phyloP scores from a whole-genome alignment of 2,113 vertebrate genomes.

The Sturnus vulgaris region DNA sequence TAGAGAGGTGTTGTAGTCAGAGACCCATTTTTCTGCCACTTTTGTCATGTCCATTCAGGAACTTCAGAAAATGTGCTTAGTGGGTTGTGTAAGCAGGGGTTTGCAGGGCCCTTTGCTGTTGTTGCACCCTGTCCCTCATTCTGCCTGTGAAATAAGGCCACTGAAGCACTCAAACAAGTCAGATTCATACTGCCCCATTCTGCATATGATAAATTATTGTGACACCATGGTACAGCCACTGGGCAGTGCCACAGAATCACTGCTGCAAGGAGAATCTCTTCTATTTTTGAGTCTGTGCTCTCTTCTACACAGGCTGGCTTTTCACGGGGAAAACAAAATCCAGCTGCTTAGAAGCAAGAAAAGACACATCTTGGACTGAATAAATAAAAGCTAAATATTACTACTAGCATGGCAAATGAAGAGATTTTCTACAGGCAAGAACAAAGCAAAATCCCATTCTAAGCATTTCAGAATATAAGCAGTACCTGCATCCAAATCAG shows the following conservation, averaged over 20 bases:
- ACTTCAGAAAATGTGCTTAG: background rate
- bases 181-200: constrained; percentile 36
- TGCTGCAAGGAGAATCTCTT: constrained; percentile 42
- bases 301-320: background rate
- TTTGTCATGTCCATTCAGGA: background rate
- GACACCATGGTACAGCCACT: constrained; percentile 48
- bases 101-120: background rate
- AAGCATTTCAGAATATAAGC: background rate
- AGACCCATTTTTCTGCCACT: background rate
- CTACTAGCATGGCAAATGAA: constrained; percentile 9
- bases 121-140: background rate
- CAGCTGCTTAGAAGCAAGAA: constrained; percentile 48
- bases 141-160: constrained; percentile 55
- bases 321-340: constrained; percentile 41
- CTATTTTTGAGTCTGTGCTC: background rate
- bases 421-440: constrained; percentile 16
- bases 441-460: constrained; percentile 22
- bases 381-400: constrained; percentile 36
- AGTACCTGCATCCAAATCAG: constrained; percentile 10
- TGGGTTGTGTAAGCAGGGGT: background rate
- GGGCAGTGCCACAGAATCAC: constrained; percentile 55
- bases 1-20: background rate
- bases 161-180: constrained; percentile 63
- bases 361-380: constrained; percentile 20
- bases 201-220: constrained; percentile 40